Conservation (phyloP, 2,797 vertebrate genomes). For the Loris lydekkerianus region DNA sequence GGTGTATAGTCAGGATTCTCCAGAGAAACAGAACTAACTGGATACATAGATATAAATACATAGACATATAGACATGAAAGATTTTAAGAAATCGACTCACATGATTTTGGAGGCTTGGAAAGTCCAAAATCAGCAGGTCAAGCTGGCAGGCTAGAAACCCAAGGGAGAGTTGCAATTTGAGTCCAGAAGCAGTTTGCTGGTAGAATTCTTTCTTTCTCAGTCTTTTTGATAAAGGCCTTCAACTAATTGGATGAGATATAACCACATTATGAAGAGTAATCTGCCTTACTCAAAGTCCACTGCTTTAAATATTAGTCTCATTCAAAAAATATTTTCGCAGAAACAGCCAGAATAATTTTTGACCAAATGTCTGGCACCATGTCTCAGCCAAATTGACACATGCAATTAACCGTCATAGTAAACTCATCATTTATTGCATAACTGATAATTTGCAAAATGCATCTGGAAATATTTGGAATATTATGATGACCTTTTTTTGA, state of each 20-base stretch:
- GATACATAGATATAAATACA: not conserved
- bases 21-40: slow-evolving; percentile 18
- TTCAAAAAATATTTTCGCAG: not conserved
- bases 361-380: not conserved
- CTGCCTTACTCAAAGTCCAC: not conserved
- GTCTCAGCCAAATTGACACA: slow-evolving; percentile 28
- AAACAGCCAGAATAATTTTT: slow-evolving; percentile 33
- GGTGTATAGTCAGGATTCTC: not conserved
- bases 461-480: slow-evolving; percentile 24
- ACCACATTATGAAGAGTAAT: not conserved
- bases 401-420: slow-evolving; percentile 24
- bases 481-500: slow-evolving; percentile 38
- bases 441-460: not conserved
- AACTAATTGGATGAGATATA: not conserved
- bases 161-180: not conserved
- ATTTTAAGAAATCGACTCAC: not conserved
- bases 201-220: not conserved
- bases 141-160: not conserved
- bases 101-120: not conserved
- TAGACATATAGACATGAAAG: not conserved
- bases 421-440: not conserved
- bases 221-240: slow-evolving; percentile 11
- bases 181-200: not conserved
- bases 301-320: not conserved
- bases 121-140: not conserved